Conservation (phyloP, 2,113 vertebrate genomes). For the Bolborhynchus lineola region DNA sequence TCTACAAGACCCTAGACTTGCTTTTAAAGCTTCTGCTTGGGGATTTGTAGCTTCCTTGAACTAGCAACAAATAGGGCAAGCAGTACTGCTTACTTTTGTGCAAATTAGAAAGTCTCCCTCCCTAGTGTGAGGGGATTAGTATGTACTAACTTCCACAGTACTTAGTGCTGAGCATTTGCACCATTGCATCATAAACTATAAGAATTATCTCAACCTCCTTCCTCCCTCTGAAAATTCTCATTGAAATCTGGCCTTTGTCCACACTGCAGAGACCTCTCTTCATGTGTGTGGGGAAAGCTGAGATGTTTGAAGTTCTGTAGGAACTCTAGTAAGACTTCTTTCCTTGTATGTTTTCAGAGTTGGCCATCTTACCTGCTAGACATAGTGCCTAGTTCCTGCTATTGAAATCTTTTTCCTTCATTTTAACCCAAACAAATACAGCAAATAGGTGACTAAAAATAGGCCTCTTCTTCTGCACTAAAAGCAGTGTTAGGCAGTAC, state of each 20-base stretch:
- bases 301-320: background rate
- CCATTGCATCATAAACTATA: background rate
- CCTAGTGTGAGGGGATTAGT: background rate
- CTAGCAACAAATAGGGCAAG: background rate
- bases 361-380: background rate
- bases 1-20: background rate
- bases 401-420: background rate
- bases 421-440: background rate
- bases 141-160: background rate
- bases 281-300: background rate
- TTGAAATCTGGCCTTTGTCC: background rate
- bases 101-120: background rate
- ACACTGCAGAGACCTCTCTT: background rate
- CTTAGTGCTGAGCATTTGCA: background rate
- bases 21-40: background rate
- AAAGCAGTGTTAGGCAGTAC: background rate
- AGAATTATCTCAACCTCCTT: background rate
- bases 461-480: background rate
- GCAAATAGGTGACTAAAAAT: background rate
- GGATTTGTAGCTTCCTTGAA: background rate
- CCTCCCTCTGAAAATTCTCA: background rate
- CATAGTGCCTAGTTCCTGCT: background rate
- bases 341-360: background rate
- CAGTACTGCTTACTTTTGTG: background rate
- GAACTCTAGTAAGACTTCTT: background rate